phyloP scores from a whole-genome alignment of 1,140 invertebrate species.

The Drosophila tani region DNA sequence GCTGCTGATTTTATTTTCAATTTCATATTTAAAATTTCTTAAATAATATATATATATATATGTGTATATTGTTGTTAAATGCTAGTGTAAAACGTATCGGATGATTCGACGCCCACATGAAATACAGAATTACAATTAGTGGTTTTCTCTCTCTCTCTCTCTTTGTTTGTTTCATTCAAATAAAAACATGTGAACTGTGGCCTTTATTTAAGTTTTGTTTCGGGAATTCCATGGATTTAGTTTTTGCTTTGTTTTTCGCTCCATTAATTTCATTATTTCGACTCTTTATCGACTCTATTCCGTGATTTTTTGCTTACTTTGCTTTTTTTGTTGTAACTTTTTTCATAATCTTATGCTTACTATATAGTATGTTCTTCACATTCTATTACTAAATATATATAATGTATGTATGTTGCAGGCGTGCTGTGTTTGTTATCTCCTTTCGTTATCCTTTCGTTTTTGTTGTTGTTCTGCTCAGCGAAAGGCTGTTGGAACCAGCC shows the following conservation, averaged over 20 bases:
- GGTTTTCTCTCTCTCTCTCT: conserved; percentile 19
- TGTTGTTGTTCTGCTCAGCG: conserved; percentile 37
- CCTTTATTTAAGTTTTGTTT: conserved; percentile 44
- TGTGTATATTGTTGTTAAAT: conserved; percentile 42
- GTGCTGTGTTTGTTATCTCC: conserved; percentile 34
- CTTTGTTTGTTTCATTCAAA: conserved; percentile 51
- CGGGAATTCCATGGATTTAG: conserved; percentile 77
- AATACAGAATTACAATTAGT: conserved; percentile 58
- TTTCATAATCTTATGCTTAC: conserved; percentile 75
- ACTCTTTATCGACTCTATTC: conserved; percentile 38
- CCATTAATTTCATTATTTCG: conserved; percentile 57
- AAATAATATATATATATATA: conserved; percentile 45
- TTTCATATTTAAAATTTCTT: conserved; percentile 64
- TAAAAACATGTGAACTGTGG: conserved; percentile 64
- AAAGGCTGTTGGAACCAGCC: conserved; percentile 46
- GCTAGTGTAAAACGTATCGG: conserved; percentile 59
- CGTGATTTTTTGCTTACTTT: conserved; percentile 35
- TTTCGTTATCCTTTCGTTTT: conserved; percentile 13
- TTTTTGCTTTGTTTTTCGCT: conserved; percentile 20
- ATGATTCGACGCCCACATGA: conserved; percentile 61
- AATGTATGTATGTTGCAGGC: conserved; percentile 62
- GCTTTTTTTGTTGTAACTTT: conserved; percentile 54
- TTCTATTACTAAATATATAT: conserved; percentile 79
- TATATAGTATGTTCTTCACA: conserved; percentile 75
- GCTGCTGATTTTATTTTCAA: conserved; percentile 51